Conservation (phyloP, 2,888 invertebrate species). For the Philereme vetulata region DNA sequence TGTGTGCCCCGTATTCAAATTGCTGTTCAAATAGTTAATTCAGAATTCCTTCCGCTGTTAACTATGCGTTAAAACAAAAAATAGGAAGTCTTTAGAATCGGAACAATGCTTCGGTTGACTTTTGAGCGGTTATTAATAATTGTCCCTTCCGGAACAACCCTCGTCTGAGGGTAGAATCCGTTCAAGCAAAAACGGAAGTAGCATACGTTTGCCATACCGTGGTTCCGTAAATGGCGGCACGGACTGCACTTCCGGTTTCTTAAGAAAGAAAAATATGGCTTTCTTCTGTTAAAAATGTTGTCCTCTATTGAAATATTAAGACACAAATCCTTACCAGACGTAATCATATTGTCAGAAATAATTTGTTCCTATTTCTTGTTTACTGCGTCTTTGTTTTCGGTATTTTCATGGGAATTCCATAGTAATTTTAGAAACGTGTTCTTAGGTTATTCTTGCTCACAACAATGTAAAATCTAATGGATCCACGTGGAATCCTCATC, state of each 20-base stretch:
- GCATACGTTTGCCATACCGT: slow-evolving; percentile 74
- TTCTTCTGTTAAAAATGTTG: slow-evolving; percentile 14
- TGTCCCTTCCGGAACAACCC: slow-evolving; percentile 79
- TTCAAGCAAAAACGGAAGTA: slow-evolving; percentile 78
- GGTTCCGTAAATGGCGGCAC: slow-evolving; percentile 75
- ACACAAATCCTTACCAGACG: background rate
- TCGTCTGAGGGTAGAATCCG: slow-evolving; percentile 67
- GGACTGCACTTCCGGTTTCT: slow-evolving; percentile 73
- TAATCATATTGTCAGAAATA: background rate
- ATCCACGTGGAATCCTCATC: slow-evolving; percentile 49
- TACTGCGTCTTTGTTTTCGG: slow-evolving; percentile 42
- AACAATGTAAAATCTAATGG: slow-evolving; percentile 51
- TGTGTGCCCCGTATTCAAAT: slow-evolving; percentile 14
- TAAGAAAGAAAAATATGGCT: slow-evolving; percentile 22
- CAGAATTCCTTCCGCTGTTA: slow-evolving; percentile 23
- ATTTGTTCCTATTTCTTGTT: slow-evolving; percentile 16
- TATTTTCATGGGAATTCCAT: slow-evolving; percentile 42
- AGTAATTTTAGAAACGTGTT: slow-evolving; percentile 39
- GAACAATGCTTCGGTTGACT: slow-evolving; percentile 72
- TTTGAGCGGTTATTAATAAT: slow-evolving; percentile 72
- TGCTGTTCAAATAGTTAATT: slow-evolving; percentile 24
- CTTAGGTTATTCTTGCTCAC: slow-evolving; percentile 53
- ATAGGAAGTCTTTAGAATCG: slow-evolving; percentile 61
- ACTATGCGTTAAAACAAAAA: slow-evolving; percentile 31
- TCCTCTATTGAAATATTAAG: background rate